Base-by-base conservation (phyloP, 2,888 invertebrate species). In the Teinopalpus imperialis region DNA sequence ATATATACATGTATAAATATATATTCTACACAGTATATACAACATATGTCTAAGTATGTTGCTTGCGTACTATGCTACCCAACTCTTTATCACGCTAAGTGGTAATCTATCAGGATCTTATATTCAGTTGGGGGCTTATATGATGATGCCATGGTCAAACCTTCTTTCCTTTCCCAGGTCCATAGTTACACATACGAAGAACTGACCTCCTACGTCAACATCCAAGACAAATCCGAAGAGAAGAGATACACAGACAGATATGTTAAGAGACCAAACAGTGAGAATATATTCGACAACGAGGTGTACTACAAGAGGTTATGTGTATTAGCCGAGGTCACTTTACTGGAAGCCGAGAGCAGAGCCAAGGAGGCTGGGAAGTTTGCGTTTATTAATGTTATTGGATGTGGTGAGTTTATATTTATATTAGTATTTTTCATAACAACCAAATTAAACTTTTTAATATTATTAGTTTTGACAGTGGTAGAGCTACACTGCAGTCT, bases 371-470 rank as follows among this genome's bases (percentile, higher is more conserved):
- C 67, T 1, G 82, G 74, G 13, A 91, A 82, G 21, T 74, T 78
- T 3, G 93, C 92, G 0, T 93, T 88, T 55, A 56, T 94, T 0
- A 93, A 93, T 66, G 86, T 94, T 3, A 90, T 93, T 20, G 94
- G 93, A 6, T 90, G 92, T 29, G 92, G 92, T 59, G 57, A 81
- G 55, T 75, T 65, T 6, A 5, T 23, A 21, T 10, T 6, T 27
- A n/a, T n/a, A n/a, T n/a, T n/a, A n/a, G n/a, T n/a, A n/a, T n/a
- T n/a, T n/a, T n/a, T n/a, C n/a, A n/a, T n/a, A n/a, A n/a, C n/a
- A n/a, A n/a, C n/a, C n/a, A n/a, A n/a, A n/a, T n/a, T n/a, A n/a
- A n/a, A n/a, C n/a, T n/a, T n/a, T n/a, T n/a, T n/a, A n/a, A n/a
- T n/a, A n/a, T n/a, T n/a, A n/a, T n/a, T n/a, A n/a, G n/a, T n/a